A percentile compares a stretch with the other conserved stretches of the same genome.
Evolutionary conservation across 2,888 invertebrate species (phyloP).

Genomic region (Dastarcus helophoroides): DNA sequence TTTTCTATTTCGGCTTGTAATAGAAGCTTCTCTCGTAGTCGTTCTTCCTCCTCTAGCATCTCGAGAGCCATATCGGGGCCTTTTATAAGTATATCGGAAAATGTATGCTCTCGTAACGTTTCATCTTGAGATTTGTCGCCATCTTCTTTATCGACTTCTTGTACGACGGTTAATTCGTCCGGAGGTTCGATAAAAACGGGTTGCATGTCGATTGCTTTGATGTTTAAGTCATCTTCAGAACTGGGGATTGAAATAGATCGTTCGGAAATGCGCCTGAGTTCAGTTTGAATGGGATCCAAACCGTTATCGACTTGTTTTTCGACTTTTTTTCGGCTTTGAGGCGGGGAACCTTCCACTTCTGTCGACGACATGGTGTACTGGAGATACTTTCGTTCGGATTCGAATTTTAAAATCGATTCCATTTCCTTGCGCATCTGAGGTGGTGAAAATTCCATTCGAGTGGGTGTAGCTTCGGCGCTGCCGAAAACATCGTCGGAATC

Average conservation of each 20-base stretch:
- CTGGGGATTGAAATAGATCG: constrained; percentile 65
- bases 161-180: constrained; percentile 25
- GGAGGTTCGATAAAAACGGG: constrained; percentile 32
- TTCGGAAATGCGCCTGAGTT: constrained; percentile 59
- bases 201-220: constrained; percentile 43
- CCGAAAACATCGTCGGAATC: constrained; percentile 70
- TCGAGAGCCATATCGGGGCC: constrained; percentile 25
- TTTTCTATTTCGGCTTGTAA: constrained; percentile 34
- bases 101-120: constrained; percentile 30
- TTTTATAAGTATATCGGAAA: constrained; percentile 42
- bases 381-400: constrained; percentile 55
- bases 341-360: constrained; percentile 66
- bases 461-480: constrained; percentile 61
- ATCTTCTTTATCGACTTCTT: constrained; percentile 28
- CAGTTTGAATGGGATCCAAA: constrained; percentile 52
- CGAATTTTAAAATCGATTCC: constrained; percentile 60
- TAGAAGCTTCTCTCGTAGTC: constrained; percentile 30
- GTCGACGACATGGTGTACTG: constrained; percentile 58
- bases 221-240: constrained; percentile 59
- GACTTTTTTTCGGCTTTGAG: constrained; percentile 58
- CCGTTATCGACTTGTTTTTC: constrained; percentile 47
- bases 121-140: constrained; percentile 32
- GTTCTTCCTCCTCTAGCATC: constrained; percentile 24
- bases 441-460: constrained; percentile 60
- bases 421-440: constrained; percentile 66